Evolutionary conservation across 2,888 invertebrate genomes (phyloP).

Genomic region (Halictus quadricinctus): DNA sequence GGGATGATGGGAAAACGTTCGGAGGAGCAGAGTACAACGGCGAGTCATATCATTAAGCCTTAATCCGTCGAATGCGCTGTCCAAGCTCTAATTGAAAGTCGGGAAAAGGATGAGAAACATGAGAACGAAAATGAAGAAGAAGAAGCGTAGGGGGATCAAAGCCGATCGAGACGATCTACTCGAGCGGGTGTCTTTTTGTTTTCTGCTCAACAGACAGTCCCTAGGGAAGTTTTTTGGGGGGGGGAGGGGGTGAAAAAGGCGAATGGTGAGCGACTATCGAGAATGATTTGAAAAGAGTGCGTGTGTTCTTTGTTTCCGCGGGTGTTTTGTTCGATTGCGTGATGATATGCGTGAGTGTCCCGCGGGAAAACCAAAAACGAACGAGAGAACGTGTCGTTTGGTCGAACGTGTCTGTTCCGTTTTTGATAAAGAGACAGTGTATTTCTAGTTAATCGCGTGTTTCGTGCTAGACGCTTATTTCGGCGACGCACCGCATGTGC

Average conservation of each 20-base stretch:
- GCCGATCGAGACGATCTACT: slow-evolving; percentile 47
- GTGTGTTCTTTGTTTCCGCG: slow-evolving; percentile 20
- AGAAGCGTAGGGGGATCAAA: slow-evolving; percentile 44
- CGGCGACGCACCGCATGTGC: slow-evolving; percentile 35
- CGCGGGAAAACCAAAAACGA: slow-evolving; percentile 12
- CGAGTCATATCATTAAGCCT: slow-evolving; percentile 76
- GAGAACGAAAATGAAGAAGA: not conserved
- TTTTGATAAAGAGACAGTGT: slow-evolving; percentile 26
- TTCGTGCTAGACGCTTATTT: slow-evolving; percentile 56
- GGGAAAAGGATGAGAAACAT: not conserved
- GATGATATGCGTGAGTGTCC: not conserved
- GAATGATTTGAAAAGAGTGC: slow-evolving; percentile 14
- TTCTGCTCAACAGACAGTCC: slow-evolving; percentile 58
- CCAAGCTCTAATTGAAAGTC: slow-evolving; percentile 53
- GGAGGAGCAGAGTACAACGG: slow-evolving; percentile 71
- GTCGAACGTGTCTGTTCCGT: slow-evolving; percentile 15
- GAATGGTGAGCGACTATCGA: slow-evolving; percentile 14
- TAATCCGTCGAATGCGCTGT: slow-evolving; percentile 72
- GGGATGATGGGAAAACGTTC: slow-evolving; percentile 31
- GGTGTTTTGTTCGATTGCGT: slow-evolving; percentile 15
- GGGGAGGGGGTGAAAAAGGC: not conserved
- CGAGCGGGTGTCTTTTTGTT: slow-evolving; percentile 35
- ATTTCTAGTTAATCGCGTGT: slow-evolving; percentile 54
- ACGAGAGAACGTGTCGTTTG: slow-evolving; percentile 30
- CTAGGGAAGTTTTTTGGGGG: slow-evolving; percentile 15